Conservation (phyloP, 2,113 vertebrate species). For the Peromyscus maniculatus region DNA sequence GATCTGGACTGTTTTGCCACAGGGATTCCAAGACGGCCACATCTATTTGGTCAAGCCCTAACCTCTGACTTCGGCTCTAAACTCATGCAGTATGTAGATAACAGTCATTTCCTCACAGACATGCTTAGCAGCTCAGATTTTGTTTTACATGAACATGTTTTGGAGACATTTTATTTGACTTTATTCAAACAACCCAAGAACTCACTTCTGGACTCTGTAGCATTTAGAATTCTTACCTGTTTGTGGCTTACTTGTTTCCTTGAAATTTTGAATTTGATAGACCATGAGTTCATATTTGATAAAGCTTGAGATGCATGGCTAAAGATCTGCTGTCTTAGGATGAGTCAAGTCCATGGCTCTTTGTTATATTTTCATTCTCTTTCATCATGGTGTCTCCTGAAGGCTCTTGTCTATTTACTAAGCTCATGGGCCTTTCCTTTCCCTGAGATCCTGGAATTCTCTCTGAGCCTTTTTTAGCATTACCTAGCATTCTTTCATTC, state of each 20-base stretch:
- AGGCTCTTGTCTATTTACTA: not conserved
- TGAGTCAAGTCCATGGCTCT: not conserved
- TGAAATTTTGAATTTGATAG: not conserved
- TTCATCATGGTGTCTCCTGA: not conserved
- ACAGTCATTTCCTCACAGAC: not conserved
- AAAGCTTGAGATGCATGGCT: not conserved
- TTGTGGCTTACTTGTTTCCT: not conserved
- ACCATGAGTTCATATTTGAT: not conserved
- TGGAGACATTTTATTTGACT: not conserved
- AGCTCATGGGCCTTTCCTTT: not conserved
- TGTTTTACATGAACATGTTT: not conserved
- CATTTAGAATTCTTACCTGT: not conserved
- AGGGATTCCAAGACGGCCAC: no score
- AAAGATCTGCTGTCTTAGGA: not conserved
- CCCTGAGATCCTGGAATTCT: not conserved
- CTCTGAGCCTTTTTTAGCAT: not conserved
- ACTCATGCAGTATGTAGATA: no score
- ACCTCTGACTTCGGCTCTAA: no score
- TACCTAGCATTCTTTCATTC: conserved; percentile 7
- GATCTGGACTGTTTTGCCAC: no score
- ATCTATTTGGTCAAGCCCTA: no score
- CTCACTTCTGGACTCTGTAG: not conserved
- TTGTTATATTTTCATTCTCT: not conserved
- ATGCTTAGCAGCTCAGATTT: not conserved
- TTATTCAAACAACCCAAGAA: not conserved